Evolutionary conservation across 2,113 vertebrate species (phyloP), one percentile per base, ranked within the genome.

Genomic region (Plecotus auritus): DNA sequence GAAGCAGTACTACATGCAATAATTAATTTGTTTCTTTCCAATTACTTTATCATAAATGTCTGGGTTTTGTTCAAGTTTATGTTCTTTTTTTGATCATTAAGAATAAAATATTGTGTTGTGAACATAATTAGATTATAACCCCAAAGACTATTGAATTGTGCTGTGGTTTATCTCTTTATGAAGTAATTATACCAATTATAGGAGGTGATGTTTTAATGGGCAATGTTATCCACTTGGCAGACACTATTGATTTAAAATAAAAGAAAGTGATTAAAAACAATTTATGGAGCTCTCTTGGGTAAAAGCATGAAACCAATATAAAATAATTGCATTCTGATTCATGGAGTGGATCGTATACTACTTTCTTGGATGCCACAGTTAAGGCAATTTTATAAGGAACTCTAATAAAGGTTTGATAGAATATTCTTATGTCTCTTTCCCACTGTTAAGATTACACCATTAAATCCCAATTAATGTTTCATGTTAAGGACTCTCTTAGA

Each of bases 251-350:
- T 92, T 96, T 95, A 92, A 97, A 95, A 95, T 95, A 93, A 94
- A 96, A 94, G 93, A 94, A 64, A 92, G 26, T 74, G n/a, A 95
- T 95, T 97, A 95, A 91, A 97, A 97, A 92, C 26, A 91, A 96
- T 76, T 88, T 95, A 91, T 81, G 70, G 32, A 45, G 69, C 72
- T 95, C 84, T 96, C 89, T 91, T 56, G 77, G 93, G 94, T 84
- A 83, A 94, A 96, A 92, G 69, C 42, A 90, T 91, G 74, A 90
- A 90, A 42, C 64, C 59, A 93, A 81, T 93, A 94, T 89, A 94
- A 96, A 95, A 95, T 94, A 86, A 96, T 81, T 95, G 83, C 64
- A 89, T 85, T 96, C 82, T 92, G 81, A 95, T 81, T 96, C 80
- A 70, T 30, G 18, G 69, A 94, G 37, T 67, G 42, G 23, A 76